These are phyloP conservation scores for Podabrus alpinus DNA, from an alignment of 2,888 invertebrate genomes.

Conservation along the genomic window DNA sequence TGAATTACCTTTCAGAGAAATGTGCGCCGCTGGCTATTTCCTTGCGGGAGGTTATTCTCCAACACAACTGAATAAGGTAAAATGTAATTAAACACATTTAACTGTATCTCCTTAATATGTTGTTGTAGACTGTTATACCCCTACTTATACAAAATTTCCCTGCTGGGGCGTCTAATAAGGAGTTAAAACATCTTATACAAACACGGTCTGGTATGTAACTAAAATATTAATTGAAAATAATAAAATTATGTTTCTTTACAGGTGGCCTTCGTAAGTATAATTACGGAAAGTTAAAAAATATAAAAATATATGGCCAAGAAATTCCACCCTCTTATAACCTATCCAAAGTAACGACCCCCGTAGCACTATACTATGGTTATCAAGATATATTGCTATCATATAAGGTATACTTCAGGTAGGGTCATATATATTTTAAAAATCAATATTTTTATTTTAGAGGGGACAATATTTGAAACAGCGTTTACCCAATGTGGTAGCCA, in stretches of 20 bases:
- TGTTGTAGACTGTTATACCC: slow-evolving; percentile 19
- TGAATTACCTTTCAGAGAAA: neutral
- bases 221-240: neutral
- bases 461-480: neutral
- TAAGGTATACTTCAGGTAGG: neutral
- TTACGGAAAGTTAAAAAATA: neutral
- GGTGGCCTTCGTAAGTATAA: neutral
- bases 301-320: neutral
- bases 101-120: neutral
- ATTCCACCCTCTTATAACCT: neutral
- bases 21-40: neutral
- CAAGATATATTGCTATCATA: neutral
- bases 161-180: slow-evolving; percentile 54
- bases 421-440: neutral
- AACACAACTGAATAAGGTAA: neutral
- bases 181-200: slow-evolving; percentile 60
- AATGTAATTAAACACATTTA: no score
- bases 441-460: neutral
- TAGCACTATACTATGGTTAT: neutral
- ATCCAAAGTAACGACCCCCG: neutral
- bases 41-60: neutral
- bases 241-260: neutral
- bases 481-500: neutral
- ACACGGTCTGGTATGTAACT: slow-evolving; percentile 48
- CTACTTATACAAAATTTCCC: slow-evolving; percentile 35